These are phyloP conservation scores for Aphodius sticticus DNA, from an alignment of 2,888 invertebrate genomes.

Conservation along the genomic window DNA sequence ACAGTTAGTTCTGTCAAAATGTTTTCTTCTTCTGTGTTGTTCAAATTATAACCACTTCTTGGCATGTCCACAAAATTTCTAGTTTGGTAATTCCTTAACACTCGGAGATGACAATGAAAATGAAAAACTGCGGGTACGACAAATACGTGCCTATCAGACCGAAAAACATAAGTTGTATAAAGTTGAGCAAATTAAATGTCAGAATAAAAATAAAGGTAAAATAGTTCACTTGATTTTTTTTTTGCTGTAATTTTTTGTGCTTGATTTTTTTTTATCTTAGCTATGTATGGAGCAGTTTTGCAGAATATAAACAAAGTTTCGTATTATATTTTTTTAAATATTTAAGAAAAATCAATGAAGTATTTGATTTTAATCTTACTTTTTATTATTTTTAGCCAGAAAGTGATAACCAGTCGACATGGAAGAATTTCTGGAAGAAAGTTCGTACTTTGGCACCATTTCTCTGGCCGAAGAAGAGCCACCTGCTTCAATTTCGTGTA, in stretches of 20 bases:
- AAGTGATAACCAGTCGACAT: slow-evolving; percentile 75
- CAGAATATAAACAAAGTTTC: too few relatives aligned
- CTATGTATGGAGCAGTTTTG: too few relatives aligned
- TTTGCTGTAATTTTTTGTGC: background rate
- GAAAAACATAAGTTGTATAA: slow-evolving; percentile 24
- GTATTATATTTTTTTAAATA: background rate
- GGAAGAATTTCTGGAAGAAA: slow-evolving; percentile 81
- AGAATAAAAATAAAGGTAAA: slow-evolving; percentile 33
- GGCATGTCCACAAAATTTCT: background rate
- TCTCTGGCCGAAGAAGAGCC: slow-evolving; percentile 90
- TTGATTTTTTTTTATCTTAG: too few relatives aligned
- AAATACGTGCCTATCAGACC: slow-evolving; percentile 31
- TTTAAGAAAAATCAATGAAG: slow-evolving; percentile 20
- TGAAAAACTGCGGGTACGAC: slow-evolving; percentile 25
- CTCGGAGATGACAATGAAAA: slow-evolving; percentile 20
- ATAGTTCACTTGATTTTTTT: slow-evolving; percentile 25
- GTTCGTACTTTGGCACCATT: slow-evolving; percentile 84
- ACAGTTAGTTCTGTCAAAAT: background rate
- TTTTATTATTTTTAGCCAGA: slow-evolving; percentile 50
- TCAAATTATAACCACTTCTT: background rate
- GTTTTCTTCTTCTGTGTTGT: background rate
- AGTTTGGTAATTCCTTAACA: background rate
- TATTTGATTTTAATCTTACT: slow-evolving; percentile 30
- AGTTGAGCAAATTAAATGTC: slow-evolving; percentile 30
- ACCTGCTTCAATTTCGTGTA: slow-evolving; percentile 81